Conservation (phyloP, 2,797 vertebrate genomes). For the Alcedo quadribrachys region DNA sequence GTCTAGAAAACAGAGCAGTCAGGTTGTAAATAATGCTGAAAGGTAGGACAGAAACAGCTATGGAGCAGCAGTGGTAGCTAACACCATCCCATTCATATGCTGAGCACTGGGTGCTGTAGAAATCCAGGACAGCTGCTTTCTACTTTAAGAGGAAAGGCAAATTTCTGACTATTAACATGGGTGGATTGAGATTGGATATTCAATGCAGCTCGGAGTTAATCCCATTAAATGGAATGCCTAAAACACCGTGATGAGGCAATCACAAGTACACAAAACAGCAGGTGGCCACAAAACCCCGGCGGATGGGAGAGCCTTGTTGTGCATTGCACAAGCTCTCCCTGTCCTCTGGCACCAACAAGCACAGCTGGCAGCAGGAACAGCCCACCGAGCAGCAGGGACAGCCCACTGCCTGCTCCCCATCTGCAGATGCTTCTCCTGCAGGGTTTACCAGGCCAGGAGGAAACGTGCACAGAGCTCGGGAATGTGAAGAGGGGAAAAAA, state of each 20-base stretch:
- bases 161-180: background rate
- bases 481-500: background rate
- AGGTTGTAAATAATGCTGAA: background rate
- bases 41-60: background rate
- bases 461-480: background rate
- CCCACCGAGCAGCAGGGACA: background rate
- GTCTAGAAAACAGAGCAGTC: background rate
- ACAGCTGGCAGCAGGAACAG: background rate
- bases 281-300: background rate
- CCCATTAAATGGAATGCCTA: background rate
- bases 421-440: background rate
- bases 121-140: background rate
- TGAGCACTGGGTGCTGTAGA: background rate
- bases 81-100: background rate
- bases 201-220: background rate
- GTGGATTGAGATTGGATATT: background rate
- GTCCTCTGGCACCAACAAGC: background rate
- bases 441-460: background rate
- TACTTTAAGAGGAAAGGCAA: background rate
- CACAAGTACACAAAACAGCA: background rate
- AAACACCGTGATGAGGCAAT: background rate
- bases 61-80: background rate
- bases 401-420: accelerated
- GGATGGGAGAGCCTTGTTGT: background rate
- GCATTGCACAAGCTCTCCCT: background rate